Percentiles rank a stretch among this genome's conserved stretches.
These are phyloP conservation scores for Stenotaenia linearis DNA, from an alignment of 2,888 invertebrate genomes.

Conservation along the genomic window DNA sequence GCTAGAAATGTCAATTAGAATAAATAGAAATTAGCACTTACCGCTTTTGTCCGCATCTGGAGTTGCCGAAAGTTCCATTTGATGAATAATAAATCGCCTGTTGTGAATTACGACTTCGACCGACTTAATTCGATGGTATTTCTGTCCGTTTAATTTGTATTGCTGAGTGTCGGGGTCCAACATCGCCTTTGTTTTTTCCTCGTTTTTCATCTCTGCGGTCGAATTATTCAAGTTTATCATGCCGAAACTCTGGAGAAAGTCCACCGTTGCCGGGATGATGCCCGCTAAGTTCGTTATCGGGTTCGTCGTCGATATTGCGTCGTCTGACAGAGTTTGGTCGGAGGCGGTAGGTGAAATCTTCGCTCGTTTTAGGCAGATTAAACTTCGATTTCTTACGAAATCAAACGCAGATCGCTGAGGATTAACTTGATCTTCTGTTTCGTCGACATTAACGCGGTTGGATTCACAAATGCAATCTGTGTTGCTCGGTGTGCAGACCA, in stretches of 20 bases:
- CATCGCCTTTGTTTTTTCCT: neutral
- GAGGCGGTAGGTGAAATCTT: neutral
- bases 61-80: neutral
- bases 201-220: neutral
- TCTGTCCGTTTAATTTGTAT: neutral
- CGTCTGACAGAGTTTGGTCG: neutral
- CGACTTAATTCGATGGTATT: neutral
- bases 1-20: neutral
- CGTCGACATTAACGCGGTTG: neutral
- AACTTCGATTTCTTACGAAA: neutral
- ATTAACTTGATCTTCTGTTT: neutral
- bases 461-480: neutral
- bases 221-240: neutral
- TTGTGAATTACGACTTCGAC: neutral
- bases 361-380: neutral
- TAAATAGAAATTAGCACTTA: neutral
- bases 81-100: constrained; percentile 10
- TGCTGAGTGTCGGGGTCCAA: neutral
- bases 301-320: neutral
- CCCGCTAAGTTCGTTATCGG: neutral
- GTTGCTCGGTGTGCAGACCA: neutral
- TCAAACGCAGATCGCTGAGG: neutral
- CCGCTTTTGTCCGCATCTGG: neutral
- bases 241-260: neutral
- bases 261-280: neutral